A percentile compares a stretch with the other conserved stretches of the same genome.
Conservation (phyloP, 2,113 vertebrate genomes). For the Chroicocephalus ridibundus region DNA sequence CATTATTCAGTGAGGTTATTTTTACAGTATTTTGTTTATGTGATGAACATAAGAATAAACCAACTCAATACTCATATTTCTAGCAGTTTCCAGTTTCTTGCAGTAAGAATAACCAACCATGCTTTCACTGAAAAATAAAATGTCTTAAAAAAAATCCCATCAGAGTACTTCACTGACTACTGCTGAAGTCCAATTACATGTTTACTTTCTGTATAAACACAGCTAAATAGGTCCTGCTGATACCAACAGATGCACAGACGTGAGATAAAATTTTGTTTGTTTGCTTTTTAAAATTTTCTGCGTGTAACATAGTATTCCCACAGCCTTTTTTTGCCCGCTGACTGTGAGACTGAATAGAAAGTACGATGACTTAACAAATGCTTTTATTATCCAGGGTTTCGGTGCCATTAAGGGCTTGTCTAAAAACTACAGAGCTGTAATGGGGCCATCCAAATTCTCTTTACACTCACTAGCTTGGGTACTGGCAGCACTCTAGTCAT, state of each 20-base stretch:
- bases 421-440: conserved; percentile 7
- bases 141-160: not conserved
- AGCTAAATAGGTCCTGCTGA: conserved; percentile 37
- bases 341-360: conserved; percentile 7
- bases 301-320: conserved; percentile 53
- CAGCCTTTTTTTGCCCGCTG: not conserved
- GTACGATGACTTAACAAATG: conserved; percentile 24
- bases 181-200: not conserved
- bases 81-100: not conserved
- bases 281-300: conserved; percentile 28
- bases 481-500: not conserved
- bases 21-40: not conserved
- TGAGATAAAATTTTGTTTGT: conserved; percentile 41
- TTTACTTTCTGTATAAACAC: conserved; percentile 14
- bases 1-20: not conserved
- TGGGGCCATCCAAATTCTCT: conserved; percentile 22
- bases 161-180: not conserved
- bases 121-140: not conserved
- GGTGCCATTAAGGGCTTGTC: conserved; percentile 16
- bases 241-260: not conserved
- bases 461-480: not conserved
- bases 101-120: not conserved
- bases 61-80: not conserved
- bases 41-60: not conserved
- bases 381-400: conserved; percentile 43